Evolutionary conservation across 2,888 invertebrate genomes (phyloP), one percentile per base, ranked within the genome.

Genomic region (Euphydryas editha): DNA sequence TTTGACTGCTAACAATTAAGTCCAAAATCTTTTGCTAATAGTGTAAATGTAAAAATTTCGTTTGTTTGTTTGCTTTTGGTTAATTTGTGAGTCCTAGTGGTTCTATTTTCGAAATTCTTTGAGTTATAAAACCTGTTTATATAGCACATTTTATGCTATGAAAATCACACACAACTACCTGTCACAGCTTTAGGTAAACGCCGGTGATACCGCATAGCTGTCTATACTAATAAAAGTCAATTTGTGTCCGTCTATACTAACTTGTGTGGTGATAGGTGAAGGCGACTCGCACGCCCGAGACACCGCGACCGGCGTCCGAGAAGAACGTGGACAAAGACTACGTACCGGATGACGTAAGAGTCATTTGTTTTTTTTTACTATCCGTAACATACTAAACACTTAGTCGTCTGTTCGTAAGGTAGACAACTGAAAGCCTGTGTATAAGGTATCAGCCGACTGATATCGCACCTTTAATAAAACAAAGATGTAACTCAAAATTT

Each of bases 241-340:
- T 30, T 30, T 30, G 30, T 39, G 39, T 39, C 11, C 39, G 39
- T 39, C 39, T 15, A 11, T 44, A 37, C 21, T 24, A 24, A 55
- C 42, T 24, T 55, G 55, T 47, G 54, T 55, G 62, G 37, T 47
- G 55, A 15, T 37, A 93, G 93, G 92, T 90, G 77, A 92, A 93
- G 78, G 77, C 80, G 68, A 82, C 92, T 36, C 89, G 92, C 39
- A 93, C 93, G 46, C 93, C 93, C 1, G 93, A 93, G 84, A 93
- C 93, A n/a, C 93, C 93, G 70, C 88, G 92, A 1, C 90, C 92
- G 49, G 85, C 88, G 46, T 87, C 90, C 68, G 87, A 84, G 74
- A 87, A 85, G 73, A 84, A 81, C 61, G 73, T 77, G 36, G 81
- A 82, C 71, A 76, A 69, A 63, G 79, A 78, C 36, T 72, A 73